Conservation (phyloP, 2,113 vertebrate genomes). For the Aphelocoma coerulescens region DNA sequence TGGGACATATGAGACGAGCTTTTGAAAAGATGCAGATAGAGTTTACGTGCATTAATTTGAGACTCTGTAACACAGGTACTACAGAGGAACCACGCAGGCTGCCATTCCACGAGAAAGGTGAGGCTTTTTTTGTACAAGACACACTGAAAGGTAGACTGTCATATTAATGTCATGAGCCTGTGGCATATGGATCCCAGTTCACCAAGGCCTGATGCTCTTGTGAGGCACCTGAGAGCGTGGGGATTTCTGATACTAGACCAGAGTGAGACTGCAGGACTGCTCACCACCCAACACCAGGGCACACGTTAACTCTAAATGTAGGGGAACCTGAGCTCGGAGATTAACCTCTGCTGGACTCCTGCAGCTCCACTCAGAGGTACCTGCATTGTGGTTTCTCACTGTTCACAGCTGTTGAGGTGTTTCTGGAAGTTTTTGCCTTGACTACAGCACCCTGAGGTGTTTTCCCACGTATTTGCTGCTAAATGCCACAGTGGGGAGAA, state of each 20-base stretch:
- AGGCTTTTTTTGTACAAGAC: neutral
- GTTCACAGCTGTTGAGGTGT: neutral
- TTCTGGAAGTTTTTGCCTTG: neutral
- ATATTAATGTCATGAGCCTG: neutral
- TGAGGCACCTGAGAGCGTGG: neutral
- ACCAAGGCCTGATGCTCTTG: neutral
- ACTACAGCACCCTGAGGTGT: neutral
- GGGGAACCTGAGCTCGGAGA: neutral
- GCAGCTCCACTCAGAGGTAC: neutral
- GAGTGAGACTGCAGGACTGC: neutral
- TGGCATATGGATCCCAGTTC: neutral
- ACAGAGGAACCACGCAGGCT: neutral
- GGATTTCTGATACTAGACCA: neutral
- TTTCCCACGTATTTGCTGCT: neutral
- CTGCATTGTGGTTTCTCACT: neutral
- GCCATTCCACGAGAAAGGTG: neutral
- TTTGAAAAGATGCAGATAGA: neutral
- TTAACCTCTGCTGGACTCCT: neutral
- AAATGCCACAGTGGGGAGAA: neutral
- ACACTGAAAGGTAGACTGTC: neutral
- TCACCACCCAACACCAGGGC: neutral
- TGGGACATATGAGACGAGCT: neutral
- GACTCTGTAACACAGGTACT: neutral
- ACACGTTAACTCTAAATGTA: neutral
- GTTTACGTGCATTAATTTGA: neutral